phyloP scores from a whole-genome alignment of 2,113 vertebrate genomes.

The Mirza zaza region DNA sequence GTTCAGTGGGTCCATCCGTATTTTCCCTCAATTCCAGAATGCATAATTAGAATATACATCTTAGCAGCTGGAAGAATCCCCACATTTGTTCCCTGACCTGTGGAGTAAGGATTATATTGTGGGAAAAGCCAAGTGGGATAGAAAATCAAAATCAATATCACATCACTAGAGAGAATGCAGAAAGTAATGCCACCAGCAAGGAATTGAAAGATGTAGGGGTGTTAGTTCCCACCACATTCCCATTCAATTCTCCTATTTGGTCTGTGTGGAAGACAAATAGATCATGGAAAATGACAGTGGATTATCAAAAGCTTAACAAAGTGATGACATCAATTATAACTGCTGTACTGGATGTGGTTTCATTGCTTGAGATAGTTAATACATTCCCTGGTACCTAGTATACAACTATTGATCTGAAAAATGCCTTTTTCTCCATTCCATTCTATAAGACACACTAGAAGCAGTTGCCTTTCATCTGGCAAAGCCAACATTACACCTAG shows the following conservation, averaged over 20 bases:
- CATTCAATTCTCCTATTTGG: background rate
- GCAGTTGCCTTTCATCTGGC: background rate
- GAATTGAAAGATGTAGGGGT: background rate
- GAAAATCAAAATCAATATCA: background rate
- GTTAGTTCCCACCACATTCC: background rate
- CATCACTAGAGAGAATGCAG: background rate
- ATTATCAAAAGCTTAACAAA: background rate
- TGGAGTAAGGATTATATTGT: background rate
- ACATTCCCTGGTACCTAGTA: background rate
- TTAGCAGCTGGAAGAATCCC: background rate
- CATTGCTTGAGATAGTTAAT: background rate
- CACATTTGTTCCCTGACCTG: background rate
- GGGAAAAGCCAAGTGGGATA: background rate
- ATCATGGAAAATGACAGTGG: background rate
- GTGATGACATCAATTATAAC: background rate
- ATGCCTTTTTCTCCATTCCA: background rate
- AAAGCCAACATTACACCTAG: background rate
- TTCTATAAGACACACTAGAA: background rate
- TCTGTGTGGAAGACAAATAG: background rate
- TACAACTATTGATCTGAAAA: background rate
- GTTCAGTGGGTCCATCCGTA: background rate
- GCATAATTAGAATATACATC: background rate
- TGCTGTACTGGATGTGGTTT: background rate
- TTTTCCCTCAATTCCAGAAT: background rate
- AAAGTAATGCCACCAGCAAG: background rate